A percentile compares a stretch with the other conserved stretches of the same genome.
phyloP scores from a whole-genome alignment of 2,797 vertebrate species.

The Dendrocincla fuliginosa region DNA sequence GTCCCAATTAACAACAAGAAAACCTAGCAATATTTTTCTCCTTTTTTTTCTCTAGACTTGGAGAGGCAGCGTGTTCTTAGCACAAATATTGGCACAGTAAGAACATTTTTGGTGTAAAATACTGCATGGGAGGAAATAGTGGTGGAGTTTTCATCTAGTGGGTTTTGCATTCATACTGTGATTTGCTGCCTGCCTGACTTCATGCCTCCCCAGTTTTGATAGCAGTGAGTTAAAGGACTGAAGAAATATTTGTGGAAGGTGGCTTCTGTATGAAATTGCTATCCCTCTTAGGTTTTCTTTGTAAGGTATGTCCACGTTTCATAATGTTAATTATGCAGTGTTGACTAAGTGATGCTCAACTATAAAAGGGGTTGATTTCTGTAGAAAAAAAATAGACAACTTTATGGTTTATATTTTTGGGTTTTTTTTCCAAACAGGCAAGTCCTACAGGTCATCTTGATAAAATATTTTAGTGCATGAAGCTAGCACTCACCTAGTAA shows the following conservation, averaged over 20 bases:
- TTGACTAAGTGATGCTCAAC: neutral
- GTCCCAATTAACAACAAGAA: neutral
- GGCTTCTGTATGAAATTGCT: neutral
- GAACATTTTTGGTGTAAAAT: neutral
- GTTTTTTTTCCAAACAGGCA: neutral
- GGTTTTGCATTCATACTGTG: neutral
- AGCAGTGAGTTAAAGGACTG: neutral
- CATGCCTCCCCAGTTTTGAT: neutral
- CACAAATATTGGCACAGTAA: neutral
- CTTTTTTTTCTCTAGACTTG: neutral
- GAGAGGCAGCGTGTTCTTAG: neutral
- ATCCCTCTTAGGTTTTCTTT: neutral
- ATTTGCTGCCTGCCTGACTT: neutral
- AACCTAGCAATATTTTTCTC: neutral
- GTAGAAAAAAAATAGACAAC: neutral
- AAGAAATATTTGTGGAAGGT: neutral
- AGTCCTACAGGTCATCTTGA: neutral
- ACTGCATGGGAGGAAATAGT: neutral
- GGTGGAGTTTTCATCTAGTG: neutral
- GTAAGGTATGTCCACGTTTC: neutral
- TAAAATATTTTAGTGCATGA: neutral
- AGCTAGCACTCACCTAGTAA: neutral
- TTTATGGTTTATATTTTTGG: too few relatives aligned
- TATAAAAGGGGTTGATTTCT: neutral
- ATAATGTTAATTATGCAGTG: neutral